phyloP scores from a whole-genome alignment of 64 coral and sea anemone genomes.

The Pachyseris speciosa region DNA sequence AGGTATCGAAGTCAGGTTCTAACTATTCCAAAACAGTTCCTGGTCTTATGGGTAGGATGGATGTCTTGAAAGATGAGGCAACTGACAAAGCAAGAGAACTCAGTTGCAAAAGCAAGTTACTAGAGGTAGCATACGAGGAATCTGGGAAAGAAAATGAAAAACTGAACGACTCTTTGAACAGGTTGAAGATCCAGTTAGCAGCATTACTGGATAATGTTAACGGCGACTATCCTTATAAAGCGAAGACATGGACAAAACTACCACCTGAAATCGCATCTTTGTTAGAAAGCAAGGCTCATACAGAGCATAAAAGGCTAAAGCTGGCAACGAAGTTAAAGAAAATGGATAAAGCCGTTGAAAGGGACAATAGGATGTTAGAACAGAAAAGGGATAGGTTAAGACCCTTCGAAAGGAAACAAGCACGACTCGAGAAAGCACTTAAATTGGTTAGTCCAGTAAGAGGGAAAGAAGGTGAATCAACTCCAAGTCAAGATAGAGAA shows the following conservation, averaged over 20 bases:
- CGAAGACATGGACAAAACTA: not conserved
- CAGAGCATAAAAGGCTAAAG: not conserved
- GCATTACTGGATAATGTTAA: not conserved
- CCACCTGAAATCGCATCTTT: constrained; percentile 1
- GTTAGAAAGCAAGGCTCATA: not conserved
- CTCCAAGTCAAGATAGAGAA: not conserved
- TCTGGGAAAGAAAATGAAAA: constrained; percentile 26
- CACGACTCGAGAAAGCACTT: constrained; percentile 17
- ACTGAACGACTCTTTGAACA: not conserved
- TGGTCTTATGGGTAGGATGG: constrained; percentile 22
- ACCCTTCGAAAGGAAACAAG: constrained; percentile 70
- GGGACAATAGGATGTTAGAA: constrained; percentile 58
- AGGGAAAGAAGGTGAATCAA: not conserved
- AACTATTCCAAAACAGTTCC: not conserved
- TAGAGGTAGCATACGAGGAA: constrained; percentile 8
- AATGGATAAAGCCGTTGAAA: constrained; percentile 23
- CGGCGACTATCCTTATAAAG: not conserved
- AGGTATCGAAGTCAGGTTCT: not conserved
- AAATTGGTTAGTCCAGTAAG: not conserved
- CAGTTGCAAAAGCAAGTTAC: constrained; percentile 34
- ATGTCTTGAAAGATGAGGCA: constrained; percentile 43
- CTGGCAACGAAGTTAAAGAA: constrained; percentile 3
- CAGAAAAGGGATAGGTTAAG: constrained; percentile 32
- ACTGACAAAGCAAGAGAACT: constrained; percentile 56
- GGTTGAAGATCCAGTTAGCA: not conserved